Evolutionary conservation across 2,888 invertebrate species (phyloP).

Genomic region (Tinea pellionella): DNA sequence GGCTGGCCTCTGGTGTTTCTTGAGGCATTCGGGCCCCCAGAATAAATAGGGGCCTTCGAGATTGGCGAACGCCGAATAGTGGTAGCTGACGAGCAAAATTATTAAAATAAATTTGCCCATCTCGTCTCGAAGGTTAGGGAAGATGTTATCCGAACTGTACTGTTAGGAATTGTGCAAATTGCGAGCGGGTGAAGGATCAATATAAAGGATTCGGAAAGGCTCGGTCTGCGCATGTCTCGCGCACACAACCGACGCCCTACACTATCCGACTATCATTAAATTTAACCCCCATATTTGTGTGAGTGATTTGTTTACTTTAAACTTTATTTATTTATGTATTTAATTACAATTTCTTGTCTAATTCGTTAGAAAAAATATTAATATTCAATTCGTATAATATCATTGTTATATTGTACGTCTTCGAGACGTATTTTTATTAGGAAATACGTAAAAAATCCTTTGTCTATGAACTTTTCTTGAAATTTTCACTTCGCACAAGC

Average conservation of each 20-base stretch:
- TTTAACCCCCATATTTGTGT: neutral
- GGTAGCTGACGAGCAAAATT: neutral
- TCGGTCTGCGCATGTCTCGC: neutral
- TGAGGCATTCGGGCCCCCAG: conserved; percentile 66
- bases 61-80: conserved; percentile 36
- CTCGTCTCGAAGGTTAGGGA: neutral
- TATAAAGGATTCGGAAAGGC: neutral
- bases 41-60: conserved; percentile 71
- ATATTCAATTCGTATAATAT: neutral
- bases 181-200: conserved; percentile 12
- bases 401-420: neutral
- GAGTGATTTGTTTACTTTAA: conserved; percentile 3
- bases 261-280: neutral
- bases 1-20: conserved; percentile 57
- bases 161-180: neutral
- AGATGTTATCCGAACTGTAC: neutral
- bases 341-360: neutral
- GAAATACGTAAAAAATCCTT: neutral
- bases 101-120: neutral
- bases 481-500: neutral
- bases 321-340: neutral
- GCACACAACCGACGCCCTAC: neutral
- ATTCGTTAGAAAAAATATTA: neutral
- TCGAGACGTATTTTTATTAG: neutral
- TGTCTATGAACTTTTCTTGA: neutral